Evolutionary conservation across 2,888 invertebrate species (phyloP).

Genomic region (Drosophila pseudotalamancana): DNA sequence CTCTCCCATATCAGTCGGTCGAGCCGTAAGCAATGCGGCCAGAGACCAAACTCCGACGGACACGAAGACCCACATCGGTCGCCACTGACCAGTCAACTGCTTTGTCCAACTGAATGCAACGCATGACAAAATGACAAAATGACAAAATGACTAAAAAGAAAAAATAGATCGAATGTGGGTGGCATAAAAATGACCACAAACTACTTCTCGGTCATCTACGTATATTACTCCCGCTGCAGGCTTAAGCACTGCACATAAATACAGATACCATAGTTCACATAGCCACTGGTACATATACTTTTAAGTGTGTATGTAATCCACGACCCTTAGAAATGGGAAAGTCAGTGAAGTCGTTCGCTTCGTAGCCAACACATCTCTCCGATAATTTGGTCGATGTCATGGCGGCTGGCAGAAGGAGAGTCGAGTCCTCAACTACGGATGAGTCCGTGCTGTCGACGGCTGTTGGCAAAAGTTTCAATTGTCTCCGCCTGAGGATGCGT

Average conservation of each 20-base stretch:
- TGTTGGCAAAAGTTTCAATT: constrained; percentile 73
- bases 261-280: neutral
- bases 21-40: constrained; percentile 43
- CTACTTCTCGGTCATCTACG: constrained; percentile 19
- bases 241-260: constrained; percentile 10
- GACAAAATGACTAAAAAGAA: neutral
- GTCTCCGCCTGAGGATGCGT: constrained; percentile 70
- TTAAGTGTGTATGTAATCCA: neutral
- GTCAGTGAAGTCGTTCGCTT: constrained; percentile 29
- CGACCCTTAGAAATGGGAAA: constrained; percentile 11
- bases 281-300: neutral
- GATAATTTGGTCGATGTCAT: constrained; percentile 51
- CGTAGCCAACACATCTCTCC: constrained; percentile 38
- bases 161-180: constrained; percentile 50
- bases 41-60: constrained; percentile 21
- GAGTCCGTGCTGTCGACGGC: constrained; percentile 30
- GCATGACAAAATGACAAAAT: constrained; percentile 55
- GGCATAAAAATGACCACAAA: constrained; percentile 37
- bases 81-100: constrained; percentile 58
- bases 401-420: constrained; percentile 21
- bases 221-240: constrained; percentile 14
- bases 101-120: constrained; percentile 61
- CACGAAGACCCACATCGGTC: constrained; percentile 22
- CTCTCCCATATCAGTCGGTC: constrained; percentile 21
- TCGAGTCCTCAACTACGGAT: constrained; percentile 53